Evolutionary conservation across 2,797 vertebrate genomes (phyloP).

Genomic region (Eospalax fontanierii): DNA sequence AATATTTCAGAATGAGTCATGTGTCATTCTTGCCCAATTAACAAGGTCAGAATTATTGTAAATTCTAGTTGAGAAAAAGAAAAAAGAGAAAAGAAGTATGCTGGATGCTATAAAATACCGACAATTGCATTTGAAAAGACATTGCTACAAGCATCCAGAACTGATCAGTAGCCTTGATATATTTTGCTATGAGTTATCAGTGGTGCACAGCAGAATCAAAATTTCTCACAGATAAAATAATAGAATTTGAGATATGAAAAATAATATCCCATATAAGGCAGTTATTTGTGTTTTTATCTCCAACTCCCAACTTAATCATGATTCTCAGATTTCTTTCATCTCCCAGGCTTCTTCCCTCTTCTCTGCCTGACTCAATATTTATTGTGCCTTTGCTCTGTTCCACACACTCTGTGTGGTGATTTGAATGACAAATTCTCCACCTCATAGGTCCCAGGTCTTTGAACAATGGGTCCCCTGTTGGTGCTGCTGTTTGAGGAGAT

Average conservation of each 20-base stretch:
- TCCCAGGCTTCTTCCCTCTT: rapidly evolving
- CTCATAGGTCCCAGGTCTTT: no score
- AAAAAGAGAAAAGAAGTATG: not conserved
- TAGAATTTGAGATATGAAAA: slow-evolving; percentile 5
- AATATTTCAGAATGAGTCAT: not conserved
- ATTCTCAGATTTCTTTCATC: not conserved
- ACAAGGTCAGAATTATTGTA: not conserved
- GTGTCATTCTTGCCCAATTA: not conserved
- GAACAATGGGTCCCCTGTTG: no score
- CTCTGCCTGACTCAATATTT: not conserved
- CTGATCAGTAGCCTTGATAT: not conserved
- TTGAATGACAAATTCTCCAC: no score
- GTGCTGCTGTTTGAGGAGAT: no score
- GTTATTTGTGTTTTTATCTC: not conserved
- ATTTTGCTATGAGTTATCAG: not conserved
- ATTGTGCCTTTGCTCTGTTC: not conserved
- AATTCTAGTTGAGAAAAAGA: not conserved
- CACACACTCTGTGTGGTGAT: no score
- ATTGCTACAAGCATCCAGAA: not conserved
- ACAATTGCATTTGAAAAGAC: not conserved
- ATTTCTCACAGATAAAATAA: not conserved
- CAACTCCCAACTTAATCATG: no score
- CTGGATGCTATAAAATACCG: not conserved
- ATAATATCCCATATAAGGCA: not conserved
- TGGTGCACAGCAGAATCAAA: not conserved